phyloP scores from a whole-genome alignment of 2,113 vertebrate species.

The Maccullochella peelii region DNA sequence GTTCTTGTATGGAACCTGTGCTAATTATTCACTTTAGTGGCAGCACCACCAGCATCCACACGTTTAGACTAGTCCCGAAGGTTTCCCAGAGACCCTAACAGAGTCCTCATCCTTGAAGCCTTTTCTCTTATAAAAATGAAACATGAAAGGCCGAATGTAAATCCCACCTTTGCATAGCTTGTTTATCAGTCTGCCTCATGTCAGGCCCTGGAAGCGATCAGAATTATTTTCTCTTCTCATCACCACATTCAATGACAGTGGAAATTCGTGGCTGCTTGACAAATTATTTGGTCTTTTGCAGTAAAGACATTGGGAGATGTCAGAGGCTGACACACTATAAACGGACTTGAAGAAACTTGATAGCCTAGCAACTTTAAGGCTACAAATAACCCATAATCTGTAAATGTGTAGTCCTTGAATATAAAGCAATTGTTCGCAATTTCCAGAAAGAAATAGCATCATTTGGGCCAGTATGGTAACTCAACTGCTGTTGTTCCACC shows the following conservation, averaged over 20 bases:
- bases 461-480: not conserved
- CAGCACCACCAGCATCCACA: not conserved
- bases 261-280: not conserved
- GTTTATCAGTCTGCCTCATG: not conserved
- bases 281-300: not conserved
- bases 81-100: not conserved
- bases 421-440: not conserved
- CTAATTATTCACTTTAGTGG: not conserved
- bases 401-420: not conserved
- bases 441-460: not conserved
- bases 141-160: not conserved
- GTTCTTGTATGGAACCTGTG: not conserved
- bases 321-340: not conserved
- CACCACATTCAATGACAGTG: constrained; percentile 6
- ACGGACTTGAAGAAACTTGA: not conserved
- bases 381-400: not conserved
- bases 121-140: not conserved
- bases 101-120: not conserved
- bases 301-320: not conserved
- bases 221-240: not conserved
- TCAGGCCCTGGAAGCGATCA: not conserved
- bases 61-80: not conserved
- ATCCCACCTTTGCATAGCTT: not conserved
- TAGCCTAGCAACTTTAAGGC: not conserved
- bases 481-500: not conserved